phyloP scores from a whole-genome alignment of 2,888 invertebrate species.

The Nasonovia ribisnigri region DNA sequence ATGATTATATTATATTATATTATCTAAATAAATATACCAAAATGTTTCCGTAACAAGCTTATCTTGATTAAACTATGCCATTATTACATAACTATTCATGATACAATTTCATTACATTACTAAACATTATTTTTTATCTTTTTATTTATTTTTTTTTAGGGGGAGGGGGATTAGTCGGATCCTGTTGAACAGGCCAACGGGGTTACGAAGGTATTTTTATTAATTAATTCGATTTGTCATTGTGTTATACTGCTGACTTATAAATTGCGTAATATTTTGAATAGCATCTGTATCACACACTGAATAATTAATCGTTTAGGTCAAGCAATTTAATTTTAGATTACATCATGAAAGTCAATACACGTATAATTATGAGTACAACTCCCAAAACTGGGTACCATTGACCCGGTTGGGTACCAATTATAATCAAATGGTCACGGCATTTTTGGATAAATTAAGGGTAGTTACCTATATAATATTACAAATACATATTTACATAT shows the following conservation, averaged over 20 bases:
- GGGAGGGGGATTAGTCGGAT: neutral
- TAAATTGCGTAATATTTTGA: slow-evolving; percentile 15
- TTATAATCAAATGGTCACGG: slow-evolving; percentile 60
- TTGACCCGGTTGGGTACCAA: slow-evolving; percentile 46
- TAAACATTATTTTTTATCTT: neutral
- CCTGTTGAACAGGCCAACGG: neutral
- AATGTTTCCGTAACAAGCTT: neutral
- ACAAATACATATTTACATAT: slow-evolving; percentile 57
- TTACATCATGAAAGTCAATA: slow-evolving; percentile 55
- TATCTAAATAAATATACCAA: neutral
- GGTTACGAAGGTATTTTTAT: neutral
- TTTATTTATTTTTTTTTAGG: neutral
- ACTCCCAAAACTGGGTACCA: slow-evolving; percentile 30
- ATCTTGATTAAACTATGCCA: neutral
- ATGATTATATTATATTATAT: neutral
- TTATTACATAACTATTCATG: slow-evolving; percentile 3
- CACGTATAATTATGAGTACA: slow-evolving; percentile 35
- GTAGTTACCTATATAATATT: slow-evolving; percentile 34
- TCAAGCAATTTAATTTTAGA: slow-evolving; percentile 51
- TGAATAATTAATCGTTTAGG: slow-evolving; percentile 56
- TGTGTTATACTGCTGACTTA: neutral
- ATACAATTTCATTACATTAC: neutral
- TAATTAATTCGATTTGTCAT: slow-evolving; percentile 27
- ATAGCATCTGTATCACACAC: slow-evolving; percentile 12
- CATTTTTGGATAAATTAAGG: slow-evolving; percentile 58